Conservation (phyloP, 2,888 invertebrate species). For the Tanytarsus gracilentus region DNA sequence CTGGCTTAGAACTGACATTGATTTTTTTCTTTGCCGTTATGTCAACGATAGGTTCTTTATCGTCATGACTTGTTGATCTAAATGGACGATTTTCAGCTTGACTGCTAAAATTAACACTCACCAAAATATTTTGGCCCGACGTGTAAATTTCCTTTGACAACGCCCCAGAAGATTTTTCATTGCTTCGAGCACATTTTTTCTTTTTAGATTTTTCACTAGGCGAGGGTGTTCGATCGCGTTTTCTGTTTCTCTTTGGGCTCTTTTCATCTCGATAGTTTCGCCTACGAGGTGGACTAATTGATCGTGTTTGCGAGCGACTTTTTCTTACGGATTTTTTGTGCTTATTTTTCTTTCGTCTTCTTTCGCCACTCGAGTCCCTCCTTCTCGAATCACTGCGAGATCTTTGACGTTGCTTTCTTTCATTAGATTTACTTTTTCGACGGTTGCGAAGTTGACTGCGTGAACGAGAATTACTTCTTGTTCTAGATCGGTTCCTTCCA, state of each 20-base stretch:
- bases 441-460: background rate
- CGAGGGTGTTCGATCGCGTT: background rate
- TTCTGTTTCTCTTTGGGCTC: background rate
- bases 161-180: slow-evolving; percentile 8
- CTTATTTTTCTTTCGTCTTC: too few relatives aligned
- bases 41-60: slow-evolving; percentile 11
- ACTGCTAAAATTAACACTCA: slow-evolving; percentile 20
- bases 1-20: slow-evolving; percentile 16
- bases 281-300: background rate
- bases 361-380: too few relatives aligned
- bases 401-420: too few relatives aligned
- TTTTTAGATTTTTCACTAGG: background rate
- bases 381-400: too few relatives aligned
- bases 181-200: background rate
- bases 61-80: background rate
- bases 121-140: slow-evolving; percentile 23
- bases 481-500: slow-evolving; percentile 8
- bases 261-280: background rate
- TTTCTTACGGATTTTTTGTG: too few relatives aligned
- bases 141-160: slow-evolving; percentile 15
- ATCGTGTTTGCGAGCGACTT: background rate
- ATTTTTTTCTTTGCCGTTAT: slow-evolving; percentile 25
- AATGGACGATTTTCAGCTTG: background rate
- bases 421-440: background rate
- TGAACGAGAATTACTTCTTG: background rate